These are phyloP conservation scores for Drosophila orena DNA, from an alignment of 1,140 invertebrate species.

Conservation along the genomic window DNA sequence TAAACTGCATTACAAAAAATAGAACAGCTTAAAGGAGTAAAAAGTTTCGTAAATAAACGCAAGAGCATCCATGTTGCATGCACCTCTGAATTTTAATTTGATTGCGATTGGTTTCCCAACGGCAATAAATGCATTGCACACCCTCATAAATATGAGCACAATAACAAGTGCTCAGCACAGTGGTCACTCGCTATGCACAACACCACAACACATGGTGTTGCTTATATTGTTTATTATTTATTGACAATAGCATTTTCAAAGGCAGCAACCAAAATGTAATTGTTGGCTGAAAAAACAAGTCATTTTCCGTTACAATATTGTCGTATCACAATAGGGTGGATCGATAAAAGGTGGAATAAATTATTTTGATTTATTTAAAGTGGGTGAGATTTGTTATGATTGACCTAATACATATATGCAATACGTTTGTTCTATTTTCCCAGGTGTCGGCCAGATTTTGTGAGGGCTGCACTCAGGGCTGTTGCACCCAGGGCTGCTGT, in stretches of 20 bases:
- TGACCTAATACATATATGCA: no score
- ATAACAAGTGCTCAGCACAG: neutral
- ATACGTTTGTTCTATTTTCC: neutral
- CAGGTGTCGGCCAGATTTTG: conserved; percentile 85
- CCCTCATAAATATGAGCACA: neutral
- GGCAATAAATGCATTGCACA: conserved; percentile 4
- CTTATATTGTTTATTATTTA: neutral
- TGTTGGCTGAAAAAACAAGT: no score
- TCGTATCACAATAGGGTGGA: no score
- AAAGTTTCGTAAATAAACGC: neutral
- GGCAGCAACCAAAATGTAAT: no score
- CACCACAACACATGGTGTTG: no score
- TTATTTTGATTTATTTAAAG: no score
- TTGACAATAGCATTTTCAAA: no score
- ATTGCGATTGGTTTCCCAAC: conserved; percentile 14
- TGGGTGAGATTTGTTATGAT: no score
- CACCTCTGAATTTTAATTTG: conserved; percentile 16
- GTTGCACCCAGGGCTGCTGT: conserved; percentile 91
- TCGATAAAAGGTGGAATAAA: no score
- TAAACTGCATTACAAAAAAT: neutral
- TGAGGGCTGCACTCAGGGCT: conserved; percentile 88
- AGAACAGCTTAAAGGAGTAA: neutral
- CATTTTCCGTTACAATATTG: no score
- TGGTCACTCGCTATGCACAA: neutral
- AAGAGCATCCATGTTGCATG: neutral